A percentile compares a stretch with the other conserved stretches of the same genome.
phyloP scores from a whole-genome alignment of 2,888 invertebrate genomes.

The Homarus gammarus region DNA sequence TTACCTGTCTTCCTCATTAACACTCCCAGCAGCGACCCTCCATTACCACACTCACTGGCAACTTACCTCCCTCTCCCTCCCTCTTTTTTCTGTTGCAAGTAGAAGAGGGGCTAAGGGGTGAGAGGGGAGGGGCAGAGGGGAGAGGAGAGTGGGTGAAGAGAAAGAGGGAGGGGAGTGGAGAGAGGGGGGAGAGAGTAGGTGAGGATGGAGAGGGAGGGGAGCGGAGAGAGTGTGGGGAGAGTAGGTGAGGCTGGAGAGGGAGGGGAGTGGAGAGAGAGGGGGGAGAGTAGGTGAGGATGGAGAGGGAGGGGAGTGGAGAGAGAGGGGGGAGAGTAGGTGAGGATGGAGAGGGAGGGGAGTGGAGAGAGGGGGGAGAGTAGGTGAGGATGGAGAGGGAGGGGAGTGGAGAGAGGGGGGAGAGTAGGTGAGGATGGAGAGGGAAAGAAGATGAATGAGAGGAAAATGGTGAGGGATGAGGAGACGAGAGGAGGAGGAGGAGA shows the following conservation, averaged over 20 bases:
- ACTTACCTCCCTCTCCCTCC: too few relatives aligned
- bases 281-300: too few relatives aligned
- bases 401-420: neutral
- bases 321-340: neutral
- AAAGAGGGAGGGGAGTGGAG: neutral
- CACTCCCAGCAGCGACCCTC: too few relatives aligned
- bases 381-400: neutral
- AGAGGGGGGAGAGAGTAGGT: neutral
- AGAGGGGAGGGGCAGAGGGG: neutral
- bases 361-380: neutral
- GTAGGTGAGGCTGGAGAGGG: neutral
- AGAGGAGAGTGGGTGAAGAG: too few relatives aligned
- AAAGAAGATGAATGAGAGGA: neutral
- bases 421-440: neutral
- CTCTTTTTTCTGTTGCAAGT: too few relatives aligned
- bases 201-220: neutral
- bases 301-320: neutral
- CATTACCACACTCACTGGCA: too few relatives aligned
- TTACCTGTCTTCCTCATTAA: too few relatives aligned
- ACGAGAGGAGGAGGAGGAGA: too few relatives aligned
- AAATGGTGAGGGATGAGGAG: neutral
- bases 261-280: neutral
- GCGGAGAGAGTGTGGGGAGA: neutral
- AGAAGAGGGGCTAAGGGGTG: neutral
- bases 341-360: neutral